Conservation (phyloP, 2,113 vertebrate genomes). For the Ivindomyrus marchei region DNA sequence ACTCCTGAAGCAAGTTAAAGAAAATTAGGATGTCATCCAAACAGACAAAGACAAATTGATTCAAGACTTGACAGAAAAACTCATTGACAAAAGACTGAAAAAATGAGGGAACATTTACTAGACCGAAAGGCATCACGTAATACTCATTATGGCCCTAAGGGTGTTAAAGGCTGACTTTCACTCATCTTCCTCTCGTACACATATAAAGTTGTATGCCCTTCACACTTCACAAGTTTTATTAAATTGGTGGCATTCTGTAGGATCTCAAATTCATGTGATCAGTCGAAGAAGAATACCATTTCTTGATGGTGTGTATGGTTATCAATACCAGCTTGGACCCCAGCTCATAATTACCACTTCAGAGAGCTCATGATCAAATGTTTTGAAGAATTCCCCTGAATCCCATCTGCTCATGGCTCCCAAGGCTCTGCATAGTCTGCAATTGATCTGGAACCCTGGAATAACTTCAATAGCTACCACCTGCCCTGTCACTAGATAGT, state of each 20-base stretch:
- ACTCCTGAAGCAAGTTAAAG: neutral
- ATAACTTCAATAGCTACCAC: neutral
- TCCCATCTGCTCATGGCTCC: neutral
- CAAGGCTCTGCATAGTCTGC: neutral
- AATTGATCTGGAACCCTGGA: neutral
- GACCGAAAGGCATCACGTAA: neutral
- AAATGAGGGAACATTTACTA: neutral
- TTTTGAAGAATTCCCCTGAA: neutral
- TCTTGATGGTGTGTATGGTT: neutral
- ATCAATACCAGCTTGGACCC: neutral
- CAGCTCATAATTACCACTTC: neutral
- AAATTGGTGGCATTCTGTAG: neutral
- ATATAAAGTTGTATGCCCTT: neutral
- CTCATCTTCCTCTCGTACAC: neutral
- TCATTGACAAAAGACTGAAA: neutral
- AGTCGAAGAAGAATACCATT: neutral
- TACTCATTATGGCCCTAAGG: neutral
- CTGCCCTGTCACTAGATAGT: neutral
- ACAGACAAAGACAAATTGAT: slow-evolving; percentile 10
- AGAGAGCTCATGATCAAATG: neutral
- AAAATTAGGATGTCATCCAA: slow-evolving; percentile 1
- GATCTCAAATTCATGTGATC: neutral
- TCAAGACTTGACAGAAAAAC: neutral
- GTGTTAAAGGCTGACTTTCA: neutral
- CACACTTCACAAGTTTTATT: neutral